Evolutionary conservation across 2,888 invertebrate genomes (phyloP), one percentile per base, ranked within the genome.

Genomic region (Drosophila picticornis): DNA sequence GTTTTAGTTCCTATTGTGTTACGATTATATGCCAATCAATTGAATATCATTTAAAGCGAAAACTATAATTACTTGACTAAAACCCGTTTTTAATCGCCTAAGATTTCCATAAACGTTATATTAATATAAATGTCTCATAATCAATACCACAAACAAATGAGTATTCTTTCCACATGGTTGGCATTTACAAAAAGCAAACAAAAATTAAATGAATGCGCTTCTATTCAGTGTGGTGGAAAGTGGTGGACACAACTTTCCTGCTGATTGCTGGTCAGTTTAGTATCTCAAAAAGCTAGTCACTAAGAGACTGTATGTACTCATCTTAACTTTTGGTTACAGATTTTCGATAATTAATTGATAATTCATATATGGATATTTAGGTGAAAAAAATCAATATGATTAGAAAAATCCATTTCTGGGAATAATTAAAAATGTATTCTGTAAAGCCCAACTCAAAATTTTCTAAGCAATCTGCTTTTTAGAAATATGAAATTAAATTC

Each of bases 21-120:
- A 10, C 10, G 27, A 16, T 29, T 29, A 7, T 22, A 4, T 10
- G n/a, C 34, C 36, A 36, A 55, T 50, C 27, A 22, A 64, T 55
- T 50, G 27, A 65, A 67, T 65, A 50, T 38, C 36, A 32, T 55
- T 65, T 53, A 9, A 27, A 32, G 53, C 16, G n/a, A 38, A 53
- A 27, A 64, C 7, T 32, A 7, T 38, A 64, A 64, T 53, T 64
- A 36, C n/a, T 9, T 48, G 31, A 64, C 9, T 38, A 32, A 22
- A 67, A 68, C 56, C 55, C 19, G 67, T 40, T 68, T 66, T 4
- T 5, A 7, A 66, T 22, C 19, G 50, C 27, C 10, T 40, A 13
- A 36, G 9, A 13, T 58, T 32, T 51, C 27, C 46, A 22, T 22
- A 2, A n/a, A n/a, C 22, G 13, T 13, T 11, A 13, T 7, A 34